Evolutionary conservation across 2,797 vertebrate species (phyloP).

Genomic region (Psittacula echo): DNA sequence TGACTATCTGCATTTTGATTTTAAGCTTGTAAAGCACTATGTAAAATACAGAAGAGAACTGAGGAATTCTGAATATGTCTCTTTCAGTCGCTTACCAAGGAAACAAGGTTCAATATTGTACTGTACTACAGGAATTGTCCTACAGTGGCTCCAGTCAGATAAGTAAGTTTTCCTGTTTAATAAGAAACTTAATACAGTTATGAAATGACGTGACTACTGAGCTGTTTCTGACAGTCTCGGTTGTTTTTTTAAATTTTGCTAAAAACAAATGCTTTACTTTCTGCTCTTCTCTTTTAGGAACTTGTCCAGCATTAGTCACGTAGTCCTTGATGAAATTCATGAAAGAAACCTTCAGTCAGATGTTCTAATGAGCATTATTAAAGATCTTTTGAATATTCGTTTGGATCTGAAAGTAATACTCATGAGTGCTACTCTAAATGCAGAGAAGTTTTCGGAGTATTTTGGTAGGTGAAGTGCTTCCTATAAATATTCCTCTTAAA

Average conservation of each 20-base stretch:
- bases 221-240: background rate
- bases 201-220: background rate
- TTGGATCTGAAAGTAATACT: slow-evolving; percentile 91
- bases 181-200: background rate
- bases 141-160: slow-evolving; percentile 98
- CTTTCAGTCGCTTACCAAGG: slow-evolving; percentile 92
- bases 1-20: background rate
- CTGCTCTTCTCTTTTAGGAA: slow-evolving; percentile 74
- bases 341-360: slow-evolving; percentile 97
- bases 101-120: slow-evolving; percentile 96
- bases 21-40: background rate
- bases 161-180: slow-evolving; percentile 83
- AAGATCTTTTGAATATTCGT: slow-evolving; percentile 86
- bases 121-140: slow-evolving; percentile 97
- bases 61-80: slow-evolving; percentile 29
- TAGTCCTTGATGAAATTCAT: slow-evolving; percentile 96
- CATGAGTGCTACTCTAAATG: slow-evolving; percentile 98
- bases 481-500: background rate
- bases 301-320: slow-evolving; percentile 90
- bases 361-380: slow-evolving; percentile 91
- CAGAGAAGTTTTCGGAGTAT: slow-evolving; percentile 95
- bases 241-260: background rate
- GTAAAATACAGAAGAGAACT: slow-evolving; percentile 33
- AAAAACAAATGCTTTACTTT: background rate
- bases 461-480: slow-evolving; percentile 84